Percentiles rank a stretch among this genome's conserved stretches.
phyloP scores from a whole-genome alignment of 2,797 vertebrate species.

The Melanogrammus aeglefinus region DNA sequence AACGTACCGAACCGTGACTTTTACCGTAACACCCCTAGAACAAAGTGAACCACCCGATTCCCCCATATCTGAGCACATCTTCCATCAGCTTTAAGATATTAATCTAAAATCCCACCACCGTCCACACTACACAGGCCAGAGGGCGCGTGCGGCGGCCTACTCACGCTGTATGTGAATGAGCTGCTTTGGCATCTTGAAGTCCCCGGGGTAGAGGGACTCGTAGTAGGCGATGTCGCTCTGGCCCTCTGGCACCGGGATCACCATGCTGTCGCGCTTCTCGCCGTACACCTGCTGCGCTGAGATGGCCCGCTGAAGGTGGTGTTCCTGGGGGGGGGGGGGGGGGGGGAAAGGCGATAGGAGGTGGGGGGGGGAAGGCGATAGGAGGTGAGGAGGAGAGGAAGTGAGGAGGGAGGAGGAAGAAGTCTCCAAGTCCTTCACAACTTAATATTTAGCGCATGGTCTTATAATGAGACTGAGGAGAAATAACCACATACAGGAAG shows the following conservation, averaged over 20 bases:
- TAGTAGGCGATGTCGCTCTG: conserved; percentile 99
- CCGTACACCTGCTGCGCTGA: conserved; percentile 99
- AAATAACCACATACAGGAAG: too few relatives aligned
- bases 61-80: not conserved
- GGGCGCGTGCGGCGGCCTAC: conserved; percentile 52
- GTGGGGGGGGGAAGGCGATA: not conserved
- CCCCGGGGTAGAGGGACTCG: conserved; percentile 98
- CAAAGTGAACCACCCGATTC: not conserved
- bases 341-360: not conserved
- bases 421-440: not conserved
- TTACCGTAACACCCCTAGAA: too few relatives aligned
- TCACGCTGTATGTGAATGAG: conserved; percentile 99
- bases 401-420: not conserved
- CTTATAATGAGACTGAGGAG: too few relatives aligned
- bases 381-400: not conserved
- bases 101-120: not conserved
- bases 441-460: too few relatives aligned
- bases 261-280: conserved; percentile 98
- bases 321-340: conserved; percentile 77
- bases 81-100: not conserved
- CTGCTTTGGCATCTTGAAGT: conserved; percentile 99
- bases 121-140: too few relatives aligned
- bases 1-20: too few relatives aligned
- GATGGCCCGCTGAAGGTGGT: conserved; percentile 98
- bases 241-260: conserved; percentile 89